Conservation (phyloP, 2,888 invertebrate genomes). For the Pegoplata infirma region DNA sequence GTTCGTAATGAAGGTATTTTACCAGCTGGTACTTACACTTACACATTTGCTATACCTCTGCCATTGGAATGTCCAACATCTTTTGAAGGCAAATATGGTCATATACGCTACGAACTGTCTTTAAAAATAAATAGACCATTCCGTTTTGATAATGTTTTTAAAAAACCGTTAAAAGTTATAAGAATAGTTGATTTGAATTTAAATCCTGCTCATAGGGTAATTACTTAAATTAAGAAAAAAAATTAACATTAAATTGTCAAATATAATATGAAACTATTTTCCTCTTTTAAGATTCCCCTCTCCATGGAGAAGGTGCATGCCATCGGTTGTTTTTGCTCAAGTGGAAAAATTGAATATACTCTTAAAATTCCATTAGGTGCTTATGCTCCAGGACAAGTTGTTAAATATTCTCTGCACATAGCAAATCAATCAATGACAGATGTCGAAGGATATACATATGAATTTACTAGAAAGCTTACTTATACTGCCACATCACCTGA, state of each 20-base stretch:
- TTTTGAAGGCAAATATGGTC: too few species aligned
- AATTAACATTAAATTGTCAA: too few species aligned
- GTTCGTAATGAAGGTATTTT: slow-evolving; percentile 55
- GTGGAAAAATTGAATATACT: slow-evolving; percentile 63
- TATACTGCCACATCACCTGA: slow-evolving; percentile 65
- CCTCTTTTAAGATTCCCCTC: slow-evolving; percentile 58
- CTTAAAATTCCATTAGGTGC: slow-evolving; percentile 66
- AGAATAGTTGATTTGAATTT: slow-evolving; percentile 88
- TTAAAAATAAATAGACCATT: slow-evolving; percentile 88
- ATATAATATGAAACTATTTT: too few species aligned
- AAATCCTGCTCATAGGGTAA: slow-evolving; percentile 82
- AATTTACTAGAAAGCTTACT: slow-evolving; percentile 56
- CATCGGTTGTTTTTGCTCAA: slow-evolving; percentile 66
- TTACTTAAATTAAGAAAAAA: too few species aligned
- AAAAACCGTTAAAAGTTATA: too few species aligned
- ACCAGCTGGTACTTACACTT: slow-evolving; percentile 65
- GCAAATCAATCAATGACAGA: too few species aligned
- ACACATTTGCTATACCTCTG: slow-evolving; percentile 65
- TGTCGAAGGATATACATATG: slow-evolving; percentile 56
- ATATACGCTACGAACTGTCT: slow-evolving; percentile 85
- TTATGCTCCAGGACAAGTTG: too few species aligned
- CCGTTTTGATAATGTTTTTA: slow-evolving; percentile 80
- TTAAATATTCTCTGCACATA: too few species aligned
- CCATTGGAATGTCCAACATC: too few species aligned
- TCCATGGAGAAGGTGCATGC: slow-evolving; percentile 55